Percentiles rank a stretch among this genome's conserved stretches.
Evolutionary conservation across 1,140 invertebrate species (phyloP).

Genomic region (Batillaria attramentaria): DNA sequence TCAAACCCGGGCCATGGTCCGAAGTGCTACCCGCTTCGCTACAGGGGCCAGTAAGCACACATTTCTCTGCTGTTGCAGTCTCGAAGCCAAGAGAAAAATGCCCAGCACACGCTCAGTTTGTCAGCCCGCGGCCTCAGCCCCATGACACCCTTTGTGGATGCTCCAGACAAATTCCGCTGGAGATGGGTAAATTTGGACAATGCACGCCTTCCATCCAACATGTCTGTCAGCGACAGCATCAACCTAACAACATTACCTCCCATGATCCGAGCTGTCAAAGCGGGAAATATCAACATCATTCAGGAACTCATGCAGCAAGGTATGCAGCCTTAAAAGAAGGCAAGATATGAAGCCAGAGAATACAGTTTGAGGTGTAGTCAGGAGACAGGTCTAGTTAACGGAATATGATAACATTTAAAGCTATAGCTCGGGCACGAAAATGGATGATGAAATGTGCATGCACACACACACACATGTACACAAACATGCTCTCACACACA

Average conservation of each 20-base stretch:
- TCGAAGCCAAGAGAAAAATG: slow-evolving; percentile 48
- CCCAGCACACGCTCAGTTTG: slow-evolving; percentile 54
- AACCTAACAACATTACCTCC: slow-evolving; percentile 61
- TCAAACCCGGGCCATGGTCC: too few relatives aligned
- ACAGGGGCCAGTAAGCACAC: too few relatives aligned
- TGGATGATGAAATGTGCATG: too few relatives aligned
- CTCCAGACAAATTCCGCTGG: slow-evolving; percentile 72
- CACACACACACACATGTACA: too few relatives aligned
- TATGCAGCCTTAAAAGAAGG: slow-evolving; percentile 45
- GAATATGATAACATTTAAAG: background rate
- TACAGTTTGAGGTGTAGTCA: too few relatives aligned
- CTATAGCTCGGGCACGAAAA: too few relatives aligned
- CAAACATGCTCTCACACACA: too few relatives aligned
- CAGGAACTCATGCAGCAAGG: slow-evolving; percentile 60
- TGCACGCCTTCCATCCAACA: slow-evolving; percentile 54
- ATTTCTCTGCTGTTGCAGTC: slow-evolving; percentile 13
- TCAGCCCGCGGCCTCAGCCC: slow-evolving; percentile 69
- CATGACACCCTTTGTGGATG: slow-evolving; percentile 71
- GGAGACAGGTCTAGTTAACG: too few relatives aligned
- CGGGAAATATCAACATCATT: slow-evolving; percentile 62
- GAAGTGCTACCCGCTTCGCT: too few relatives aligned
- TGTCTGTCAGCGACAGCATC: slow-evolving; percentile 61
- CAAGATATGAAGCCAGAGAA: too few relatives aligned
- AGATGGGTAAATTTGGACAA: slow-evolving; percentile 69
- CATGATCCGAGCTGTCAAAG: slow-evolving; percentile 65